These are phyloP conservation scores for Pandion haliaetus DNA, from an alignment of 2,113 vertebrate genomes.

Conservation along the genomic window DNA sequence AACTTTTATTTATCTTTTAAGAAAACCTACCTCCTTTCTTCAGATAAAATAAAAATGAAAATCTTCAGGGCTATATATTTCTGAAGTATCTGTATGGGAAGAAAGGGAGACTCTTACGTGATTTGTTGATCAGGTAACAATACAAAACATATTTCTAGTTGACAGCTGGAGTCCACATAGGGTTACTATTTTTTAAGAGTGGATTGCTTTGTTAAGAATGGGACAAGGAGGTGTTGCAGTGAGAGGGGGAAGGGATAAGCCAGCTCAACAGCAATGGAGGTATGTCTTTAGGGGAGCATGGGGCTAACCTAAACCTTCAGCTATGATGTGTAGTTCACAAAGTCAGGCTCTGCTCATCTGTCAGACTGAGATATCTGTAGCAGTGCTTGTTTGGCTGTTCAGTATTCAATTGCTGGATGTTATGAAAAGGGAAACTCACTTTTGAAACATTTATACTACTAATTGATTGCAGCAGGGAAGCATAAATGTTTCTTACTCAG, in stretches of 20 bases:
- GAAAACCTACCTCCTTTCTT: not conserved
- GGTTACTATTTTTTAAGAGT: not conserved
- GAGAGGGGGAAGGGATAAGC: not conserved
- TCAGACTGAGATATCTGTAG: not conserved
- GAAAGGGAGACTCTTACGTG: not conserved
- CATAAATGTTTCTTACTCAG: not conserved
- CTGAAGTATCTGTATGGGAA: fast-evolving
- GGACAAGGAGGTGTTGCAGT: not conserved
- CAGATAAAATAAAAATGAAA: not conserved
- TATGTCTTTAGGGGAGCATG: fast-evolving
- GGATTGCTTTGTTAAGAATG: not conserved
- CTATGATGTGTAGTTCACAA: fast-evolving
- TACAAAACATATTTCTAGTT: fast-evolving
- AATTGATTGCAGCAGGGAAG: not conserved
- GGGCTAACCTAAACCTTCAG: not conserved
- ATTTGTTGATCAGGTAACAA: not conserved
- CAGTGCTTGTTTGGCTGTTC: not conserved
- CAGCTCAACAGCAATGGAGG: too few species aligned
- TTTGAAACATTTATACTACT: not conserved
- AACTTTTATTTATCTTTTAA: not conserved
- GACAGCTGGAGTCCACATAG: not conserved
- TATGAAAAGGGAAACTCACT: not conserved
- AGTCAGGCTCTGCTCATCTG: not conserved
- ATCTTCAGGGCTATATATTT: fast-evolving
- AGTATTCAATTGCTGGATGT: not conserved